Conservation (phyloP, 2,113 vertebrate genomes). For the Vombatus ursinus region DNA sequence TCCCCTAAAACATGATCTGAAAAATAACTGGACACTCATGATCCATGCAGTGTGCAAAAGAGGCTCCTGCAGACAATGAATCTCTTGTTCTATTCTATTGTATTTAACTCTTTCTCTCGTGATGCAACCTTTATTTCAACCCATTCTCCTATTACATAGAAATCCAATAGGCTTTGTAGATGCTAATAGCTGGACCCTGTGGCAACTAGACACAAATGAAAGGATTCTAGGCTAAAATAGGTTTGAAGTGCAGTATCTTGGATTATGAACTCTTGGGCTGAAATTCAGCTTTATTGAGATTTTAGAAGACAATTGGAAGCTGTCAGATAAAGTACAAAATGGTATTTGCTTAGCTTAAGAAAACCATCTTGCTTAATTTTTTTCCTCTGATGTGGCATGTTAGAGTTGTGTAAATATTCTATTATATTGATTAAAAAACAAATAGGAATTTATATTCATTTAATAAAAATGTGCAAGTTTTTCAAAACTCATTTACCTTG, state of each 20-base stretch:
- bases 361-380: conserved; percentile 35
- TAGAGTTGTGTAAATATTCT: not conserved
- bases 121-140: conserved; percentile 72
- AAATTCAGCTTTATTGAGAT: conserved; percentile 53
- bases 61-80: conserved; percentile 68
- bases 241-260: conserved; percentile 71
- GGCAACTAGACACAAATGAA: conserved; percentile 80
- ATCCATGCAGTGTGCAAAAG: not conserved
- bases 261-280: conserved; percentile 37
- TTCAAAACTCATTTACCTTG: not conserved
- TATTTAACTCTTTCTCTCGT: conserved; percentile 64
- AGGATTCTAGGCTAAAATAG: conserved; percentile 72
- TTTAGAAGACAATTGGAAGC: conserved; percentile 66
- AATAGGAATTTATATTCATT: not conserved
- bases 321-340: conserved; percentile 59
- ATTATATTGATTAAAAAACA: not conserved
- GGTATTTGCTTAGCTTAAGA: conserved; percentile 39
- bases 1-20: conserved; percentile 61
- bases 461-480: not conserved
- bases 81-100: conserved; percentile 73
- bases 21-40: conserved; percentile 51
- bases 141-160: conserved; percentile 69
- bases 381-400: not conserved
- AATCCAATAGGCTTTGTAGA: conserved; percentile 74
- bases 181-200: conserved; percentile 76